phyloP scores from a whole-genome alignment of 1,140 invertebrate species.

The Philaenus spumarius region DNA sequence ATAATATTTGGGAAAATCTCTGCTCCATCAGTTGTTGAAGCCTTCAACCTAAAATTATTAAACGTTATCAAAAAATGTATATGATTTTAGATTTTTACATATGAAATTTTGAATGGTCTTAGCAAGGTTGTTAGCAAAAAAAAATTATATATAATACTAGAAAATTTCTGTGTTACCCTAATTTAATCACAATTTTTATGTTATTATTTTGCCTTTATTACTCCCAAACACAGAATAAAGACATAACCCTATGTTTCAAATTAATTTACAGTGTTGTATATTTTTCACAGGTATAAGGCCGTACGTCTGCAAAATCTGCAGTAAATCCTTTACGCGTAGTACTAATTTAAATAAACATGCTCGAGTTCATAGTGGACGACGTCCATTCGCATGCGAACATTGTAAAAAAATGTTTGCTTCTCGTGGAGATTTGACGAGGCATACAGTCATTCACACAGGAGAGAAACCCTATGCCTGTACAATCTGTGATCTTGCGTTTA shows the following conservation, averaged over 20 bases:
- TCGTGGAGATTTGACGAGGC: constrained; percentile 49
- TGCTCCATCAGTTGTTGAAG: no score
- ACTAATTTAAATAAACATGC: constrained; percentile 83
- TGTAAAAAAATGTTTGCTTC: constrained; percentile 60
- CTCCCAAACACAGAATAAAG: background rate
- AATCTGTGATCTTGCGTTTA: constrained; percentile 33
- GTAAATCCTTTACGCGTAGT: constrained; percentile 61
- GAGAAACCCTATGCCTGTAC: constrained; percentile 36
- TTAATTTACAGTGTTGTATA: background rate
- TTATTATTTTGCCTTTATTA: background rate
- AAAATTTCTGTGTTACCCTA: no score
- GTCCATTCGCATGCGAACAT: constrained; percentile 47
- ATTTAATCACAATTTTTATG: background rate
- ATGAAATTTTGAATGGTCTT: no score
- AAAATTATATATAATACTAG: no score
- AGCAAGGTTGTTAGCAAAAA: no score
- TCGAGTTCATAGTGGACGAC: constrained; percentile 60
- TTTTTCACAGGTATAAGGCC: constrained; percentile 35
- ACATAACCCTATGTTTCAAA: background rate
- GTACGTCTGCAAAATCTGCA: constrained; percentile 58
- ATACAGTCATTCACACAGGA: constrained; percentile 40
- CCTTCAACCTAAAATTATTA: no score
- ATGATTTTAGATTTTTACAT: no score
- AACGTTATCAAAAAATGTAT: no score
- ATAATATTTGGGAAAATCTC: no score